Percentiles rank a stretch among this genome's conserved stretches.
Evolutionary conservation across 2,797 vertebrate genomes (phyloP).

Genomic region (Epinephelus malabaricus): DNA sequence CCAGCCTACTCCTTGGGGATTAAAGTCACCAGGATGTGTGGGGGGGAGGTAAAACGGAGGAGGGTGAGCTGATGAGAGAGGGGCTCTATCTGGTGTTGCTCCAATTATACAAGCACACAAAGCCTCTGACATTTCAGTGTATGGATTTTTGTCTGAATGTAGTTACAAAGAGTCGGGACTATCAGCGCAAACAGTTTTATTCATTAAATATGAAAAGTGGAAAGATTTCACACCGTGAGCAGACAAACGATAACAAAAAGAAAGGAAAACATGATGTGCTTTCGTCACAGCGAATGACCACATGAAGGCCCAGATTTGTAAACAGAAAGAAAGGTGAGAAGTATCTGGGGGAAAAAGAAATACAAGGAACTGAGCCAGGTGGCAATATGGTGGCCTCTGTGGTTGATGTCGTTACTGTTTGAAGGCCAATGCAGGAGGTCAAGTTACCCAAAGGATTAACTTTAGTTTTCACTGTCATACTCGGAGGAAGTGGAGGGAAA

Average conservation of each 20-base stretch:
- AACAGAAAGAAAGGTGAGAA: slow-evolving; percentile 36
- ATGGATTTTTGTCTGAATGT: slow-evolving; percentile 23
- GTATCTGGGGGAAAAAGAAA: slow-evolving; percentile 10
- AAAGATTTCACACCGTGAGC: slow-evolving; percentile 66
- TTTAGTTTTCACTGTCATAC: slow-evolving; percentile 4
- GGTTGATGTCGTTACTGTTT: slow-evolving; percentile 29
- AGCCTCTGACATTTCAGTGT: slow-evolving; percentile 6
- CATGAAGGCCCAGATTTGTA: slow-evolving; percentile 29
- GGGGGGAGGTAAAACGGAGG: slow-evolving; percentile 18
- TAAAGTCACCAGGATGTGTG: slow-evolving; percentile 18
- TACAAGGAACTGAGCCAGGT: slow-evolving; percentile 26
- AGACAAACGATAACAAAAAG: slow-evolving; percentile 60
- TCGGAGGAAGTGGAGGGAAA: slow-evolving; percentile 14
- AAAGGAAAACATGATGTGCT: slow-evolving; percentile 52
- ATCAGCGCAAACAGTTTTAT: slow-evolving; percentile 80
- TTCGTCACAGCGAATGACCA: slow-evolving; percentile 46
- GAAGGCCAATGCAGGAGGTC: background rate
- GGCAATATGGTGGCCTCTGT: slow-evolving; percentile 26
- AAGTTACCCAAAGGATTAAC: background rate
- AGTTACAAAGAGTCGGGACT: slow-evolving; percentile 67
- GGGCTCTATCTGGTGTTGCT: slow-evolving; percentile 23
- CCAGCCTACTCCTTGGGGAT: slow-evolving; percentile 34
- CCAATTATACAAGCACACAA: slow-evolving; percentile 6
- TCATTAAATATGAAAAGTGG: slow-evolving; percentile 83
- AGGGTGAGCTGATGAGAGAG: slow-evolving; percentile 5